Evolutionary conservation across 2,888 invertebrate genomes (phyloP).

Genomic region (Zootermopsis nevadensis): DNA sequence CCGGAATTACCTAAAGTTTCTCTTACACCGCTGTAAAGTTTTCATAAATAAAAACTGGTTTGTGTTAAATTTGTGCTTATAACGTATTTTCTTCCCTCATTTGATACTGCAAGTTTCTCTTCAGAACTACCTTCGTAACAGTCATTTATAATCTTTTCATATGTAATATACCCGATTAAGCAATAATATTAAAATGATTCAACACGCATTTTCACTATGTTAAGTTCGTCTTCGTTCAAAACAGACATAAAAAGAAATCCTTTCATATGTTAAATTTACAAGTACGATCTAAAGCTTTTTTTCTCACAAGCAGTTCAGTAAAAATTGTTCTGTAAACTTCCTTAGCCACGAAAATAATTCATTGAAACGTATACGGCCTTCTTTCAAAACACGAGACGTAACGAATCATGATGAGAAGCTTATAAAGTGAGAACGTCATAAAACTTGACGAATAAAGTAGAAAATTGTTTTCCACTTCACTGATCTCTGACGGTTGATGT

Average conservation of each 20-base stretch:
- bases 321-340: neutral
- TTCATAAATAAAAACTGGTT: conserved; percentile 9
- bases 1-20: neutral
- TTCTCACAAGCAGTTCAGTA: too few relatives aligned
- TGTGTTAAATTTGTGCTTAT: neutral
- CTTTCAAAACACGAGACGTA: neutral
- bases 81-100: neutral
- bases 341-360: neutral
- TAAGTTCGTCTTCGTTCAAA: neutral
- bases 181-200: neutral
- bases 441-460: neutral
- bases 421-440: neutral
- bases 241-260: neutral
- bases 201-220: neutral
- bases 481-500: neutral
- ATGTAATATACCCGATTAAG: neutral
- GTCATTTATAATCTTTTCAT: too few relatives aligned
- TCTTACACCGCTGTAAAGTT: neutral
- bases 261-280: neutral
- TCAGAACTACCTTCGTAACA: neutral
- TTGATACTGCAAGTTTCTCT: neutral
- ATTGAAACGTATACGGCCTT: neutral
- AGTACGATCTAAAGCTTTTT: neutral
- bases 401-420: neutral
- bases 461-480: neutral